phyloP scores from a whole-genome alignment of 2,888 invertebrate species.

The Congeria kusceri region DNA sequence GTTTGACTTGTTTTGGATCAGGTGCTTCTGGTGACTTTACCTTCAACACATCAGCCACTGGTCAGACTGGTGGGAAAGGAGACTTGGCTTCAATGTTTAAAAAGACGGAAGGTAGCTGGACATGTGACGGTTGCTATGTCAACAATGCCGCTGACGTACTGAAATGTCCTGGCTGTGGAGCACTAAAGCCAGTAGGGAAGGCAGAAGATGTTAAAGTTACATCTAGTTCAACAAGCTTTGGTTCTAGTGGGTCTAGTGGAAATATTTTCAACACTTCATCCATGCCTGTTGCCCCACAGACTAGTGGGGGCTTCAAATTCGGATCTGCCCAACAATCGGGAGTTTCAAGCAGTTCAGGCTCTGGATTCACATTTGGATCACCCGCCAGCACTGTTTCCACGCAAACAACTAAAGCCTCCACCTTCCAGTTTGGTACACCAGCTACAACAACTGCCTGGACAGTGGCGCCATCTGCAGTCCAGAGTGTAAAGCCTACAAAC shows the following conservation, averaged over 20 bases:
- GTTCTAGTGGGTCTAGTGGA: background rate
- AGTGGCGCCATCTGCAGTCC: background rate
- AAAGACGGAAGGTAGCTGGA: too few species aligned
- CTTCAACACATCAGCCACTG: slow-evolving; percentile 1
- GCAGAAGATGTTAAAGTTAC: slow-evolving; percentile 64
- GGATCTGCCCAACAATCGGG: slow-evolving; percentile 37
- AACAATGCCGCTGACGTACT: slow-evolving; percentile 57
- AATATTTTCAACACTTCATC: too few species aligned
- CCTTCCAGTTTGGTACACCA: slow-evolving; percentile 60
- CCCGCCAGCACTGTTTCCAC: slow-evolving; percentile 8
- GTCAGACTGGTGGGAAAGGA: slow-evolving; percentile 85
- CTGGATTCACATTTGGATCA: slow-evolving; percentile 52
- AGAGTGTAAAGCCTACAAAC: background rate
- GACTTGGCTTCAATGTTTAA: too few species aligned
- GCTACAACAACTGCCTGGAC: slow-evolving; percentile 29
- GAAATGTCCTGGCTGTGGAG: slow-evolving; percentile 81
- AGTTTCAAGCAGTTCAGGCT: background rate
- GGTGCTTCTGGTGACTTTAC: slow-evolving; percentile 8
- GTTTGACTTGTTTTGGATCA: slow-evolving; percentile 12
- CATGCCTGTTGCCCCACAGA: slow-evolving; percentile 34
- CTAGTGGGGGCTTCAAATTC: slow-evolving; percentile 49
- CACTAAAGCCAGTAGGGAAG: slow-evolving; percentile 80
- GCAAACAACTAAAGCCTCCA: slow-evolving; percentile 12
- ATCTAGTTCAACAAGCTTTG: background rate
- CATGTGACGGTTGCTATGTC: too few species aligned